Percentiles rank a stretch among this genome's conserved stretches.
Evolutionary conservation across 2,113 vertebrate species (phyloP).

Genomic region (Macroglossus sobrinus): DNA sequence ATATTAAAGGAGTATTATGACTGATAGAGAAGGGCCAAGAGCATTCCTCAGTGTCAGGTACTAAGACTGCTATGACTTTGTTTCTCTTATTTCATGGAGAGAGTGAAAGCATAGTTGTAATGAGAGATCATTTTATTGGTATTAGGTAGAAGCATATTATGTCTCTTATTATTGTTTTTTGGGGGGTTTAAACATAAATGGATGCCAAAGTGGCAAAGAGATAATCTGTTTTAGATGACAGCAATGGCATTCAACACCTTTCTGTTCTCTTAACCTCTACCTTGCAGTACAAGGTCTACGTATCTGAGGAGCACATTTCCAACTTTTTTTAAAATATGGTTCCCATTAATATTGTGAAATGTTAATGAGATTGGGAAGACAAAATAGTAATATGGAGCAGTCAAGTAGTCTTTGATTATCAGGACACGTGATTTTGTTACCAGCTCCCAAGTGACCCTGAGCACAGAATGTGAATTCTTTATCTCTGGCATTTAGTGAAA

Average conservation of each 20-base stretch:
- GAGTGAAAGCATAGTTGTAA: background rate
- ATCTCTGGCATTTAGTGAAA: background rate
- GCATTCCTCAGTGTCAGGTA: background rate
- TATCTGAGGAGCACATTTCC: background rate
- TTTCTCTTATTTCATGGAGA: background rate
- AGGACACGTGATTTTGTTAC: background rate
- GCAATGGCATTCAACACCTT: fast-evolving
- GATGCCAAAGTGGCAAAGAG: background rate
- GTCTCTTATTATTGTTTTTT: background rate
- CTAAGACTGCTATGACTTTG: background rate
- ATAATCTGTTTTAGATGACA: background rate
- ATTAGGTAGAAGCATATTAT: background rate
- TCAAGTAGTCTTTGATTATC: background rate
- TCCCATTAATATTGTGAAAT: background rate
- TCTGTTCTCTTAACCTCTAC: background rate
- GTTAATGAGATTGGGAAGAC: background rate
- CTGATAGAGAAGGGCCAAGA: background rate
- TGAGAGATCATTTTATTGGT: background rate
- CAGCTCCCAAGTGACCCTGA: background rate
- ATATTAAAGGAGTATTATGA: background rate
- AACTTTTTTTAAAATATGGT: background rate
- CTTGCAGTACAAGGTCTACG: fast-evolving
- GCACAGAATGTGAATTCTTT: background rate
- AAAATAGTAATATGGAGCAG: background rate
- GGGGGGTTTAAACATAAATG: background rate